Evolutionary conservation across 2,797 vertebrate genomes (phyloP), one percentile per base, ranked within the genome.

Genomic region (Sarcoramphus papa): DNA sequence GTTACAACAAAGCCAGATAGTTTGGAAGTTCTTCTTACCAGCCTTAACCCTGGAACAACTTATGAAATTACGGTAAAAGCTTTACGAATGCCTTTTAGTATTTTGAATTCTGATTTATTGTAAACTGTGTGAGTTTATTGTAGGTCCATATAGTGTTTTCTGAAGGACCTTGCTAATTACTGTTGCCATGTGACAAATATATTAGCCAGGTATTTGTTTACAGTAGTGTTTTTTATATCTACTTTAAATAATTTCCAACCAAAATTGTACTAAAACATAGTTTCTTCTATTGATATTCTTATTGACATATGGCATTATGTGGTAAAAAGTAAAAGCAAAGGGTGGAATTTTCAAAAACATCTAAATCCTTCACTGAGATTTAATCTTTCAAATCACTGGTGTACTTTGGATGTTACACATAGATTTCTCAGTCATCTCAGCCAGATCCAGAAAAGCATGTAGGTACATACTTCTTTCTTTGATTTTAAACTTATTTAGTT

Each of bases 1-100:
- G 98, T 98, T 73, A 98, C 96, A 90, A 97, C 98, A 85, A 98
- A 96, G 75, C 97, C 98, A 73, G 98, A 99, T 25, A 97, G 98
- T 91, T 97, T 98, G 92, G 99, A 99, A 97, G 99, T 98, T 81
- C 98, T 99, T 85, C 98, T 99, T 62, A 99, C 99, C 76, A 99
- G 97, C 86, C 98, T 99, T 74, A 99, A 98, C 62, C 99, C 99
- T 68, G 99, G 99, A 92, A 99, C 99, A 82, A 99, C 99, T 6
- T 99, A 99, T 19, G 99, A 99, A 97, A 99, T 99, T 88, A 98
- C 98, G 99, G 99, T 99, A 99, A 94, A 89, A 95, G 12, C 69
- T 76, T 84, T 68, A 60, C 1, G 3, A 85, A 57, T 73, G 13
- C 4, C 14, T 73, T 65, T 54, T 57, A 79, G 2, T 59, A 50